A percentile compares a stretch with the other conserved stretches of the same genome.
Evolutionary conservation across 1,140 invertebrate species (phyloP).

Genomic region (Aphelenchoides besseyi): DNA sequence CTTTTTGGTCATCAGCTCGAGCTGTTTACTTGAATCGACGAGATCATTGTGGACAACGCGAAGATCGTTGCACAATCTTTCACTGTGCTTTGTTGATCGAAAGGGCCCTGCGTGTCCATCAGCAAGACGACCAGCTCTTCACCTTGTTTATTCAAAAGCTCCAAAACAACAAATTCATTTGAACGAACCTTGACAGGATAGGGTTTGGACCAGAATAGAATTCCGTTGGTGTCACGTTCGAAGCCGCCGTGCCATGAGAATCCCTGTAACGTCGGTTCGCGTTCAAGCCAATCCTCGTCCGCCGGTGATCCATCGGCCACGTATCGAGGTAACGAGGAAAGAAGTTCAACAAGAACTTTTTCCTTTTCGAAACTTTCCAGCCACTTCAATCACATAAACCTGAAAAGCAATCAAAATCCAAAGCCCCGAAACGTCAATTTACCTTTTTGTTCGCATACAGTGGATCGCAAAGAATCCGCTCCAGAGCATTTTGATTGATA

Average conservation of each 20-base stretch:
- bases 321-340: slow-evolving; percentile 80
- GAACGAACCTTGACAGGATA: slow-evolving; percentile 62
- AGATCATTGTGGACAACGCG: slow-evolving; percentile 68
- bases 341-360: slow-evolving; percentile 89
- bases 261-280: slow-evolving; percentile 62
- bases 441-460: slow-evolving; percentile 65
- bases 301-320: slow-evolving; percentile 19
- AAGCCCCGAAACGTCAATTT: too few species aligned
- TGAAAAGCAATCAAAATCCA: slow-evolving; percentile 64
- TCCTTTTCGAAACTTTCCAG: slow-evolving; percentile 93
- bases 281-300: slow-evolving; percentile 50
- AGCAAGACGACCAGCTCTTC: slow-evolving; percentile 50
- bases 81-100: slow-evolving; percentile 92
- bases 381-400: slow-evolving; percentile 87
- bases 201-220: slow-evolving; percentile 68
- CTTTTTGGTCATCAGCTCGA: neutral
- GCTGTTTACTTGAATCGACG: slow-evolving; percentile 65
- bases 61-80: slow-evolving; percentile 88
- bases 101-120: slow-evolving; percentile 94
- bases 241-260: slow-evolving; percentile 67
- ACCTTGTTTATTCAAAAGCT: slow-evolving; percentile 42
- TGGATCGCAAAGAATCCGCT: slow-evolving; percentile 73
- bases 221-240: slow-evolving; percentile 67
- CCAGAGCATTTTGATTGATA: slow-evolving; percentile 68
- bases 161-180: too few species aligned